phyloP scores from a whole-genome alignment of 2,797 vertebrate genomes.

The Neosalanx taihuensis region DNA sequence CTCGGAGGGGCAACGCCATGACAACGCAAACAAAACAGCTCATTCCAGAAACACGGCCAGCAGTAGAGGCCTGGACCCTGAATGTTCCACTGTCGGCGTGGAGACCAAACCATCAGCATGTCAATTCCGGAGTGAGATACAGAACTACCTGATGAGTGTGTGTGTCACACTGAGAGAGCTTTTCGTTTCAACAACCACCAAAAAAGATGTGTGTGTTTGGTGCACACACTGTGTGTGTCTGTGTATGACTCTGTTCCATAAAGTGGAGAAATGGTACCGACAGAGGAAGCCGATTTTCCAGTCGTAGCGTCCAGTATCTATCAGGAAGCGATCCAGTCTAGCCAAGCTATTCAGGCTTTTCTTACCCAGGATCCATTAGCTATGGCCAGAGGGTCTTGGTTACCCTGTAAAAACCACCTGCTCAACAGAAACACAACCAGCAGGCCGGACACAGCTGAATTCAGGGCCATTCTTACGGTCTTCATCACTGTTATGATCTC shows the following conservation, averaged over 20 bases:
- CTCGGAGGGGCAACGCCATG: conserved; percentile 58
- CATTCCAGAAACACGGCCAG: conserved; percentile 52
- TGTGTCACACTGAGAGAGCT: no score
- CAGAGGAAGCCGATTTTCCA: conserved; percentile 14
- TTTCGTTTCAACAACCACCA: not conserved
- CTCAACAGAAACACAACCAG: not conserved
- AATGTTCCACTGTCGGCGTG: conserved; percentile 51
- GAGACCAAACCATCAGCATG: conserved; percentile 34
- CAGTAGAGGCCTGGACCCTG: conserved; percentile 40
- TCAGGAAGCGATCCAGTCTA: conserved; percentile 5
- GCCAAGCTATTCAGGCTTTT: not conserved
- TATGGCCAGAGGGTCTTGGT: not conserved
- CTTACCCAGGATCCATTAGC: not conserved
- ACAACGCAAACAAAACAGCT: conserved; percentile 70
- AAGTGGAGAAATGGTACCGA: not conserved
- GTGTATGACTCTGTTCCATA: not conserved
- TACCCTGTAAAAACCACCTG: not conserved
- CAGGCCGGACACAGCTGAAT: not conserved
- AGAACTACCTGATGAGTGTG: not conserved
- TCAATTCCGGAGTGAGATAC: conserved; percentile 20
- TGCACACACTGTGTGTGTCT: no score
- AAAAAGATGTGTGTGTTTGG: not conserved
- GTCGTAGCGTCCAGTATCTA: conserved; percentile 3
- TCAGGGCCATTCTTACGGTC: not conserved
- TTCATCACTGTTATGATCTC: no score